phyloP scores from a whole-genome alignment of 2,797 vertebrate genomes.

The Eulemur mongoz region DNA sequence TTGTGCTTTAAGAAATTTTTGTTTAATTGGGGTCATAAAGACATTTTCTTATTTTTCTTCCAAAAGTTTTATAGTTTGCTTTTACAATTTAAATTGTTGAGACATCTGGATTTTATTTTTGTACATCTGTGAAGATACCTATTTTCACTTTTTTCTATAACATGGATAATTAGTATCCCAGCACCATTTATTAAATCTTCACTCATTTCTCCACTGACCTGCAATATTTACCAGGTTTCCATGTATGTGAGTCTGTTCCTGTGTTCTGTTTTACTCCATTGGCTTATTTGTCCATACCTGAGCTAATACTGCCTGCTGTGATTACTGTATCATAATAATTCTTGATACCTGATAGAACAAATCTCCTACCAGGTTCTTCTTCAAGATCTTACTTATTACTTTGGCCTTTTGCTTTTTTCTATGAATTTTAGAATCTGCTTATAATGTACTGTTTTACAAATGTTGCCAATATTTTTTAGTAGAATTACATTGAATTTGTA shows the following conservation, averaged over 20 bases:
- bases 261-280: not conserved
- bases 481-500: not conserved
- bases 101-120: not conserved
- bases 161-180: not conserved
- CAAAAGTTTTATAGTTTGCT: not conserved
- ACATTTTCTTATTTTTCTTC: not conserved
- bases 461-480: not conserved
- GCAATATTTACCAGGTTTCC: not conserved
- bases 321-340: not conserved
- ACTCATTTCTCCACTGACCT: not conserved
- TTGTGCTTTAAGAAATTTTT: slow-evolving; percentile 14
- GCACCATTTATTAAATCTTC: not conserved
- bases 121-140: not conserved
- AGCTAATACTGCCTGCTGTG: not conserved
- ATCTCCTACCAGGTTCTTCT: not conserved
- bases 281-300: not conserved
- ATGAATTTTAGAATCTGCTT: slow-evolving; percentile 2
- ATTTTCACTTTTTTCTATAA: not conserved
- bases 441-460: not conserved
- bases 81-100: not conserved
- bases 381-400: not conserved
- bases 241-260: not conserved
- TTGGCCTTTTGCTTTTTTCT: not conserved
- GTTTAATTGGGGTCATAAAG: not conserved
- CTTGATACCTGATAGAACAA: not conserved